Evolutionary conservation across 2,113 vertebrate species (phyloP), one percentile per base, ranked within the genome.

Genomic region (Anoura caudifer): DNA sequence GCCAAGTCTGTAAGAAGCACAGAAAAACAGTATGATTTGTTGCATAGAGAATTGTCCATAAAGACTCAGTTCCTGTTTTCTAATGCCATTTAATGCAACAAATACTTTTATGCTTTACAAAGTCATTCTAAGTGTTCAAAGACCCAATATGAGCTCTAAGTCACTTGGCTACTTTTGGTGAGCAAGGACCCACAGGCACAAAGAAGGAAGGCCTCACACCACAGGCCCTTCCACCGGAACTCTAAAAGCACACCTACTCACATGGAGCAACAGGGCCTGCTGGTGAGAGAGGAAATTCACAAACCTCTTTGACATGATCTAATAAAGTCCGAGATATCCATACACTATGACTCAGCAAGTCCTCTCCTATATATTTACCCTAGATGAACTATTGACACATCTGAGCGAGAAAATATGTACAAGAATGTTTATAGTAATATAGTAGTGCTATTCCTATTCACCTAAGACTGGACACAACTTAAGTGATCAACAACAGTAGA

Each of bases 21-120:
- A 69, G 45, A 81, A 88, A 80, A 67, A 31, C 19, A 59, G 1
- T 69, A 41, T 75, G 47, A 84, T 72, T 93, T 52, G 2, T 8
- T 67, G 50, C 80, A 43, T 69, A 28, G 26, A 84, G 41, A 76
- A 81, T 54, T 69, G 38, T 69, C 47, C 24, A 67, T 85, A 85
- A 95, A 77, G 54, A 90, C 82, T 87, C 84, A 73, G 26, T 45
- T 92, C 61, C 72, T 84, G 14, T 94, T 82, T 96, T 96, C 50
- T 89, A 24, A 56, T 50, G 5, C 45, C 59, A 43, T 75, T 79
- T 45, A 80, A 47, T 28, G 54, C 38, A 83, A 73, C 24, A 65
- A 50, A n/a, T 90, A 79, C 31, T 50, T 87, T 93, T 87, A 77
- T 90, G 54, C 20, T 72, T 93, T 87, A 82, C 41, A 61, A 95